phyloP scores from a whole-genome alignment of 2,797 vertebrate genomes.

The Tachyglossus aculeatus region DNA sequence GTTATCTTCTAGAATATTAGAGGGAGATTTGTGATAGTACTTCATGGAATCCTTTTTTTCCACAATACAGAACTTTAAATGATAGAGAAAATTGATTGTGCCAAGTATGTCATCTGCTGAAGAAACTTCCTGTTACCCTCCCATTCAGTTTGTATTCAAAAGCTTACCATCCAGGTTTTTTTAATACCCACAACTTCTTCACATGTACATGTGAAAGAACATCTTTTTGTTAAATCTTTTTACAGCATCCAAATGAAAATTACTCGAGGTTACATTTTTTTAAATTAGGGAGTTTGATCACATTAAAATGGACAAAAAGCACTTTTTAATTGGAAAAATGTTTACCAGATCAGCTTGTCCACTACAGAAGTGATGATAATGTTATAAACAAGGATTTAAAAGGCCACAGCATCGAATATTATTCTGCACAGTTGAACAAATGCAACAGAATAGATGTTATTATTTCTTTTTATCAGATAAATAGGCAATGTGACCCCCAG shows the following conservation, averaged over 20 bases:
- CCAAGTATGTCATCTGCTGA: not conserved
- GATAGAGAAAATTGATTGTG: not conserved
- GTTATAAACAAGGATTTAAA: no score
- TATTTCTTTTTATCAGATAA: no score
- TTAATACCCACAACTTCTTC: not conserved
- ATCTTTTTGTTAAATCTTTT: not conserved
- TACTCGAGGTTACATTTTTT: not conserved
- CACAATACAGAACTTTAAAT: no score
- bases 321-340: not conserved
- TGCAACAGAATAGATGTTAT: no score
- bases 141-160: not conserved
- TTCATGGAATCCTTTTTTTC: no score
- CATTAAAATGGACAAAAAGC: not conserved
- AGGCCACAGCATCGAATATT: no score
- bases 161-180: not conserved
- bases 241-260: not conserved
- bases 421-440: no score
- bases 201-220: not conserved
- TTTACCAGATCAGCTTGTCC: no score
- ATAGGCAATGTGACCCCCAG: no score
- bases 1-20: not conserved
- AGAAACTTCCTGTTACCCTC: not conserved
- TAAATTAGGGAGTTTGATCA: not conserved
- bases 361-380: no score
- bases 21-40: no score